Evolutionary conservation across 1,140 invertebrate genomes (phyloP), one percentile per base, ranked within the genome.

Genomic region (Eciton burchellii): DNA sequence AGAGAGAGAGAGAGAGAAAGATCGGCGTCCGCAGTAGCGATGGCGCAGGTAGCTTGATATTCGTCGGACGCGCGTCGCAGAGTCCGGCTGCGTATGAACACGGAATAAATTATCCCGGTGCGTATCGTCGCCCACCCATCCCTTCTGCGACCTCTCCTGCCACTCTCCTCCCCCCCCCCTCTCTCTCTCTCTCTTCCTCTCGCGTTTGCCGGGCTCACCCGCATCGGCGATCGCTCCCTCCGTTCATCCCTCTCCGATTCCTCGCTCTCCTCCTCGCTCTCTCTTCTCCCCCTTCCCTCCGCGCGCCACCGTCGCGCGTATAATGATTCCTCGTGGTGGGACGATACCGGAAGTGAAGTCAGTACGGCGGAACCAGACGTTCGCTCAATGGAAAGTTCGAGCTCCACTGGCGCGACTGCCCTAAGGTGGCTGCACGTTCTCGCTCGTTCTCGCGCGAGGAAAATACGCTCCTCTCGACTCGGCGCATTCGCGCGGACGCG

Each of bases 371-470:
- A 94, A 94, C 93, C 91, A 91, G 91, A 92, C 92, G 91, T 91
- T 93, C 92, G 91, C 92, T 93, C 92, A 93, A 93, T 93, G 93
- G 93, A 94, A 94, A 94, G 92, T 93, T 92, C 86, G 86, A 90
- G 90, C 90, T 84, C 88, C 91, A 91, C 90, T 90, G 92, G 91
- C 92, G 81, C 84, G 35, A 63, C 49, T 19, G 35, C 12, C 85
- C 88, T 63, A 88, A 92, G 91, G 91, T 81, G 84, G 68, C 35
- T 43, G 14, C 54, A 74, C 52, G 76, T 65, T 21, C 45, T 85
- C 65, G 72, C 65, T 77, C 84, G 76, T 77, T 86, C 72, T 68
- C 84, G 73, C 54, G 71, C 81, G 81, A 63, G 63, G 60, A 86
- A 86, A 86, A 86, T 85, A 83, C 77, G 83, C 63, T 86, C 70